Base-by-base conservation (phyloP, 2,888 invertebrate species). In the Frankliniella intonsa region DNA sequence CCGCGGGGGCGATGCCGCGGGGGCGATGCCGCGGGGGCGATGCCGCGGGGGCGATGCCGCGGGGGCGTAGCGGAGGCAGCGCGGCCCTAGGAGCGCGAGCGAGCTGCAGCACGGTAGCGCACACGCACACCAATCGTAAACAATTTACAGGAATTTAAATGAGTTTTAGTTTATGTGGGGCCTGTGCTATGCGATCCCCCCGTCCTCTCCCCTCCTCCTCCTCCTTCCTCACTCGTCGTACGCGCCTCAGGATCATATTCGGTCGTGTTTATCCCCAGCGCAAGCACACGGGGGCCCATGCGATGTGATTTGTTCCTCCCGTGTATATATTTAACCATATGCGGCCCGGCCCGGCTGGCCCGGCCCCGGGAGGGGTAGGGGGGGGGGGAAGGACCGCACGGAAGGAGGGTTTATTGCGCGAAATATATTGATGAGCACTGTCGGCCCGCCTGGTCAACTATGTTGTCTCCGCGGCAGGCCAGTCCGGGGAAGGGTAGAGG, bases 91-190 rank as follows among this genome's bases (percentile, higher is more conserved):
- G 38, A 38, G 38, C 38, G 3, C 5, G 3, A 38, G 3, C 5
- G 3, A 38, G 22, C n/a, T 9, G 22, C 69, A 25, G 17, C 69
- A 76, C 69, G 69, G 69, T 22, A 76, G 69, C 69, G 22, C 11
- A 12, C 22, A 69, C n/a, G 25, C 14, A 55, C 55, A 55, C 69
- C 69, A 76, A 76, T 76, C 69, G 69, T 76, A 76, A 76, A 76
- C 69, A 76, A 76, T 76, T 76, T 76, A 38, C 69, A 76, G 69
- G 69, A 25, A 76, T 76, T 76, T 76, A 76, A 76, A 76, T 76
- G 69, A 76, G 69, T 76, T 76, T 76, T 76, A 76, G 69, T 76
- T 76, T 76, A 76, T 76, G 69, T 76, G 69, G 69, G 25, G 22
- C 69, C 69, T 22, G 69, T 38, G 38, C 25, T 22, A 76, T 22